A percentile compares a stretch with the other conserved stretches of the same genome.
Conservation (phyloP, 2,888 invertebrate genomes). For the Phortica magna region DNA sequence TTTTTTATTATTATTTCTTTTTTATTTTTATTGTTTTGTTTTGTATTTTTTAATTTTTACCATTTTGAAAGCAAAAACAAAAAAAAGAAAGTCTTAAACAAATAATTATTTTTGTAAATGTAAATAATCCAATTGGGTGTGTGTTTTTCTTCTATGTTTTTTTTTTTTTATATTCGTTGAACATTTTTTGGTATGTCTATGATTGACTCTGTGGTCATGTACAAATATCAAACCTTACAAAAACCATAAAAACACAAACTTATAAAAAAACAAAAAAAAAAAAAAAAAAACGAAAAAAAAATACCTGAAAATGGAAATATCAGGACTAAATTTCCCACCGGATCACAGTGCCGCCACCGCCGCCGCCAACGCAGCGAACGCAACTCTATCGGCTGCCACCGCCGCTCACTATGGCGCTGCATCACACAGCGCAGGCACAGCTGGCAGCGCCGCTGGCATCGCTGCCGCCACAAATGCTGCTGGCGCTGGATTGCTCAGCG, state of each 20-base stretch:
- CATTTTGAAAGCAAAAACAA: conserved; percentile 37
- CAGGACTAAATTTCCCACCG: conserved; percentile 79
- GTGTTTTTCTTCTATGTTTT: conserved; percentile 79
- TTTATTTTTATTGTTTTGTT: conserved; percentile 33
- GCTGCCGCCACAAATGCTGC: conserved; percentile 73
- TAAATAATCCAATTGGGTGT: conserved; percentile 79
- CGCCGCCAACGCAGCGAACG: conserved; percentile 62
- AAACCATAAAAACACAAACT: conserved; percentile 70
- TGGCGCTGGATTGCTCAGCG: conserved; percentile 79
- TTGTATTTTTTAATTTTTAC: conserved; percentile 41
- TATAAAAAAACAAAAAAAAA: conserved; percentile 64
- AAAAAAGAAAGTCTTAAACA: conserved; percentile 45
- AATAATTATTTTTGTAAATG: conserved; percentile 76
- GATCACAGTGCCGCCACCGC: conserved; percentile 78
- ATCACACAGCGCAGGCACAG: conserved; percentile 53
- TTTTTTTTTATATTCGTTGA: conserved; percentile 77
- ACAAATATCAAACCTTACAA: conserved; percentile 65
- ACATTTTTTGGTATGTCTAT: conserved; percentile 78
- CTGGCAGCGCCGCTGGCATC: conserved; percentile 59
- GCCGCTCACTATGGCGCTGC: conserved; percentile 33
- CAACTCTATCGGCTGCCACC: conserved; percentile 26
- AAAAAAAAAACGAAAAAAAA: conserved; percentile 61
- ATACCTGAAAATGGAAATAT: conserved; percentile 73
- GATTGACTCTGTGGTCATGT: conserved; percentile 78
- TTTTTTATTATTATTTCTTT: conserved; percentile 32